These are phyloP conservation scores for Clarias platycephalus DNA, from an alignment of 2,797 vertebrate species.

Conservation along the genomic window DNA sequence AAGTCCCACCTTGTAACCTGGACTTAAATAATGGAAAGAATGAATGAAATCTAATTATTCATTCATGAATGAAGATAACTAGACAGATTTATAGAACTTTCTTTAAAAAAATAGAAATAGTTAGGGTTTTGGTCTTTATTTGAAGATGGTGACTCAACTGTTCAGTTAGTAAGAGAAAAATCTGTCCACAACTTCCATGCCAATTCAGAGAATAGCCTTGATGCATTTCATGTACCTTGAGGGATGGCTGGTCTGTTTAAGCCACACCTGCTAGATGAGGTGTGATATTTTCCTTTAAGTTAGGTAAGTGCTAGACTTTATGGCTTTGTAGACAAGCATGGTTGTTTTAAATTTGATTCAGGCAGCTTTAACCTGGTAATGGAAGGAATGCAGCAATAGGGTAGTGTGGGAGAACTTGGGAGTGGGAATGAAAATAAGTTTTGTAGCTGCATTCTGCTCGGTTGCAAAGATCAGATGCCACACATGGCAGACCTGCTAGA, in stretches of 20 bases:
- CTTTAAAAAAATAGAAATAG: not conserved
- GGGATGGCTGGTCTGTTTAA: not conserved
- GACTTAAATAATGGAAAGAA: too few relatives aligned
- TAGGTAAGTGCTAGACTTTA: not conserved
- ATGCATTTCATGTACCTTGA: not conserved
- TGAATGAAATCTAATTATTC: too few relatives aligned
- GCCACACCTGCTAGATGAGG: not conserved
- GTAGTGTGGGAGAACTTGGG: not conserved
- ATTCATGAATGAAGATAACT: too few relatives aligned
- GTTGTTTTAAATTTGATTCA: not conserved
- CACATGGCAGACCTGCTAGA: not conserved
- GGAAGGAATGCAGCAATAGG: not conserved
- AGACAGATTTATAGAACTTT: too few relatives aligned
- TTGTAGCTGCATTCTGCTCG: not conserved
- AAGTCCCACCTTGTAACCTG: too few relatives aligned
- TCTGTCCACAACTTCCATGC: not conserved
- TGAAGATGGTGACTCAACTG: not conserved
- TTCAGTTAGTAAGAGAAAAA: not conserved
- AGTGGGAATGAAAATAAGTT: not conserved
- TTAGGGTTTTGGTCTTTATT: not conserved
- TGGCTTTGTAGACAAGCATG: not conserved
- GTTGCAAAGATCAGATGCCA: not conserved
- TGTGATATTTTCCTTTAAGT: not conserved
- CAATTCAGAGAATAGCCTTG: not conserved
- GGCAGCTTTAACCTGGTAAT: not conserved